A percentile compares a stretch with the other conserved stretches of the same genome.
These are phyloP conservation scores for Erpetoichthys calabaricus DNA, from an alignment of 2,797 vertebrate species.

Conservation along the genomic window DNA sequence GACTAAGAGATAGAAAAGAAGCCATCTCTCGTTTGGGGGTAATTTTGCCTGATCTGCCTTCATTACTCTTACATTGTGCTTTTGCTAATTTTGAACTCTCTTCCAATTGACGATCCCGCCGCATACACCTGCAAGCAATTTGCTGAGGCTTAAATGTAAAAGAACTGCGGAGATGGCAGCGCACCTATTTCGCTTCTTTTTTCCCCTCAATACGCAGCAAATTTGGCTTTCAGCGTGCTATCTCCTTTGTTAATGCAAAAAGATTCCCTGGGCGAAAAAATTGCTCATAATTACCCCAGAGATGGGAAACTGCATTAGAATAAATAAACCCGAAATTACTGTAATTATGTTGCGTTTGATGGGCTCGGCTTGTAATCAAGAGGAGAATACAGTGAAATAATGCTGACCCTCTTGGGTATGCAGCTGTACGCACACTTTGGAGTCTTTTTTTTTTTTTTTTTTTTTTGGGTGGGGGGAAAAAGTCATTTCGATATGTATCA, in stretches of 20 bases:
- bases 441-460: constrained; percentile 63
- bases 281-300: constrained; percentile 99
- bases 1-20: constrained; percentile 50
- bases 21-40: constrained; percentile 59
- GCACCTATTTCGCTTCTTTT: constrained; percentile 73
- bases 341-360: constrained; percentile 99
- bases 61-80: constrained; percentile 85
- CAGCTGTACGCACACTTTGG: constrained; percentile 81
- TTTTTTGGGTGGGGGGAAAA: constrained; percentile 35
- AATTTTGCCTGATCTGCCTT: constrained; percentile 71
- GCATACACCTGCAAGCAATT: constrained; percentile 99
- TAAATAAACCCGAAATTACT: constrained; percentile 99
- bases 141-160: constrained; percentile 77
- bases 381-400: constrained; percentile 99
- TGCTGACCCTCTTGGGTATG: constrained; percentile 97
- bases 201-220: constrained; percentile 68
- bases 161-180: constrained; percentile 76
- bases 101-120: constrained; percentile 78
- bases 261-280: constrained; percentile 96
- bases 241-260: constrained; percentile 98
- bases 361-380: constrained; percentile 99
- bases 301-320: constrained; percentile 99
- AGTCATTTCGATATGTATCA: constrained; percentile 67
- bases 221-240: constrained; percentile 93
- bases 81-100: constrained; percentile 82